Conservation (phyloP, 2,113 vertebrate species). For the Microtus ochrogaster region DNA sequence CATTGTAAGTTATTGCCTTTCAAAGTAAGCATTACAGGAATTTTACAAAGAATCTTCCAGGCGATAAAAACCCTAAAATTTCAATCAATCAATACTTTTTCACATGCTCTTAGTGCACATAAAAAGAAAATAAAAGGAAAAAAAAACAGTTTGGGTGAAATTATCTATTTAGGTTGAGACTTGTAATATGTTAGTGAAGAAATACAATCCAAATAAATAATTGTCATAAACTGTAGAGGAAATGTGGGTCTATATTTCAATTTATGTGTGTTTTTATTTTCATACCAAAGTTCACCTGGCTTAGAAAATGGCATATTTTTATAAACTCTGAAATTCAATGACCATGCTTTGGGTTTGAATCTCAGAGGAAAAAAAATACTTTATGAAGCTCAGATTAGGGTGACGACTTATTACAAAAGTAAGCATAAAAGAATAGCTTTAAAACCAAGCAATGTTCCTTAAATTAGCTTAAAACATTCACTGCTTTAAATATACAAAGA, state of each 20-base stretch:
- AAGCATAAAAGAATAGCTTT: conserved; percentile 12
- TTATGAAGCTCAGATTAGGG: conserved; percentile 17
- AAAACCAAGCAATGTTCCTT: not conserved
- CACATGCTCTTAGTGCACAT: not conserved
- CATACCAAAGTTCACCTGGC: not conserved
- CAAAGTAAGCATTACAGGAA: conserved; percentile 18
- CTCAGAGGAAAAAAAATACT: conserved; percentile 11
- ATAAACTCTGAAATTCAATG: conserved; percentile 20
- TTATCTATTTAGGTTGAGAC: not conserved
- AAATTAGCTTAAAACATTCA: not conserved
- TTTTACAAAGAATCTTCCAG: conserved; percentile 46
- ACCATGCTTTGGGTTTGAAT: not conserved
- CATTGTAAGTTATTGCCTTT: not conserved
- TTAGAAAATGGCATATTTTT: conserved; percentile 24
- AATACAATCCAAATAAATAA: not conserved
- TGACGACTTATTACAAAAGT: conserved; percentile 1
- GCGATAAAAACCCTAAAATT: not conserved
- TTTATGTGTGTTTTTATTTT: not conserved
- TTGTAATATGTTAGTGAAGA: conserved; percentile 28
- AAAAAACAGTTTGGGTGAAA: not conserved
- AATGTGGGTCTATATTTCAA: not conserved
- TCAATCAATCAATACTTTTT: not conserved
- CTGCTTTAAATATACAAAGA: conserved; percentile 28
- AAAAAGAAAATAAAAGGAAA: not conserved
- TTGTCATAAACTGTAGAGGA: not conserved